Evolutionary conservation across 2,888 invertebrate genomes (phyloP).

Genomic region (Linnaemya tessellans): DNA sequence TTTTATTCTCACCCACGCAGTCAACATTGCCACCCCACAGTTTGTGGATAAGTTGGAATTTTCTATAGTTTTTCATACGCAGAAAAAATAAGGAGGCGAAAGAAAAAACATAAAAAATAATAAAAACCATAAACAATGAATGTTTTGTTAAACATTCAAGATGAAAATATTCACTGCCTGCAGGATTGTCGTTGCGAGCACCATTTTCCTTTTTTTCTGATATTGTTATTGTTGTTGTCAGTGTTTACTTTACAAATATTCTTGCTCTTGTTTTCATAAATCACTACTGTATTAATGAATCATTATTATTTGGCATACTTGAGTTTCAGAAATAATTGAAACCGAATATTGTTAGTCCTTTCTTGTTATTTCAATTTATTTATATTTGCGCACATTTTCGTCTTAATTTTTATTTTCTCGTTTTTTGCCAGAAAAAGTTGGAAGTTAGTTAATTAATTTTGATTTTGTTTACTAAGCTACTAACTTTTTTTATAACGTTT

Average conservation of each 20-base stretch:
- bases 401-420: too few relatives aligned
- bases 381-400: neutral
- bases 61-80: slow-evolving; percentile 1
- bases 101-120: slow-evolving; percentile 9
- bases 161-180: slow-evolving; percentile 38
- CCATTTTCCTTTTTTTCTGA: neutral
- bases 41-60: neutral
- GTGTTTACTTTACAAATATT: slow-evolving; percentile 7
- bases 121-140: slow-evolving; percentile 47
- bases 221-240: neutral
- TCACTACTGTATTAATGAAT: slow-evolving; percentile 23
- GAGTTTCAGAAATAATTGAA: neutral
- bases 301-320: slow-evolving; percentile 13
- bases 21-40: neutral
- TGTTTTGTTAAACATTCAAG: slow-evolving; percentile 31
- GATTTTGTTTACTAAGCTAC: neutral
- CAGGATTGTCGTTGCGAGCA: slow-evolving; percentile 20
- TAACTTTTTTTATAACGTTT: neutral
- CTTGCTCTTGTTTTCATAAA: neutral
- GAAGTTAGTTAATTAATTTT: neutral
- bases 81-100: slow-evolving; percentile 16
- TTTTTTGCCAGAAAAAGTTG: neutral
- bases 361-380: neutral
- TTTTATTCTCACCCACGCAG: neutral
- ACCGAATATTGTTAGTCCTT: neutral